Conservation (phyloP, 2,113 vertebrate genomes). For the Petrocephalus microphthalmus region DNA sequence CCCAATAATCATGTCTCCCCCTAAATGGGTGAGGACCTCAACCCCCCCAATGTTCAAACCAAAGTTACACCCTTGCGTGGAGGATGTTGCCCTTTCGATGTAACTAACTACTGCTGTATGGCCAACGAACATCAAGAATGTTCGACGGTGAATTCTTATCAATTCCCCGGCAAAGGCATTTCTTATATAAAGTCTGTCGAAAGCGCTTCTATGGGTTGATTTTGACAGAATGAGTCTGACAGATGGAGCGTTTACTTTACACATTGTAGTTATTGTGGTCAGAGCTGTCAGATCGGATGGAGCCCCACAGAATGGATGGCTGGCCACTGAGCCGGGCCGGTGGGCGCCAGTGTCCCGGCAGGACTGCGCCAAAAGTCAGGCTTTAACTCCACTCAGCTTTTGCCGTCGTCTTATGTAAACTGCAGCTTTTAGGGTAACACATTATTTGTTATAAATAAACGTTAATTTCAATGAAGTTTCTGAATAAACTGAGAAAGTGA, state of each 20-base stretch:
- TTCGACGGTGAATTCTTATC: neutral
- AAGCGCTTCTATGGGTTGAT: neutral
- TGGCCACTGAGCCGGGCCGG: too few relatives aligned
- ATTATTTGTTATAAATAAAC: neutral
- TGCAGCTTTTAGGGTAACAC: neutral
- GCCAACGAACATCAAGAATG: neutral
- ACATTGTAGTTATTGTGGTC: neutral
- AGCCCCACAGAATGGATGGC: neutral
- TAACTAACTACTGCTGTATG: neutral
- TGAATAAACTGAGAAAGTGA: neutral
- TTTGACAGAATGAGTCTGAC: neutral
- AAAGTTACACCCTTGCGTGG: too few relatives aligned
- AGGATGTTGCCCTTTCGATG: neutral
- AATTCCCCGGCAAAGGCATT: neutral
- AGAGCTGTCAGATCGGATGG: neutral
- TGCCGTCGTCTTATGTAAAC: neutral
- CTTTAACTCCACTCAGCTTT: neutral
- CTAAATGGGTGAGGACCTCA: too few relatives aligned
- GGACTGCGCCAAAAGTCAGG: too few relatives aligned
- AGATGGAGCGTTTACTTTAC: neutral
- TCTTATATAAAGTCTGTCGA: neutral
- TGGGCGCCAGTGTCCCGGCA: too few relatives aligned
- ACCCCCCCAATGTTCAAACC: too few relatives aligned
- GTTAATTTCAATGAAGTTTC: neutral
- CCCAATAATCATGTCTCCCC: too few relatives aligned